A percentile compares a stretch with the other conserved stretches of the same genome.
Evolutionary conservation across 2,888 invertebrate genomes (phyloP).

Genomic region (Bursaphelenchus okinawaensis): DNA sequence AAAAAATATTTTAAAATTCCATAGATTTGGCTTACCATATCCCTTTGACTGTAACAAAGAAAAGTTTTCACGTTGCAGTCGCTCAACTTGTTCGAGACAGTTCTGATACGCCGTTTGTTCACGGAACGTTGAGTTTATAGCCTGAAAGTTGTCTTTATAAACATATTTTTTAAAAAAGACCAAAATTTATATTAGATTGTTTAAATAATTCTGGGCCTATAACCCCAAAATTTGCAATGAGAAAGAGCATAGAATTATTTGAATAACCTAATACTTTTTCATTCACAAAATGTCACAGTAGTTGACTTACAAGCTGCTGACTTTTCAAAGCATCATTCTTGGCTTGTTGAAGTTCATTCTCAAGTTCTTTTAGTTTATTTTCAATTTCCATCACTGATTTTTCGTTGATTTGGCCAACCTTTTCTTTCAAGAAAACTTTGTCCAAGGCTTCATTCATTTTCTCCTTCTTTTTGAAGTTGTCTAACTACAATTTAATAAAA

Average conservation of each 20-base stretch:
- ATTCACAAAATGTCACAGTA: too few relatives aligned
- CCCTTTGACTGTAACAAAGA: conserved; percentile 33
- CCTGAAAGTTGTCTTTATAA: conserved; percentile 24
- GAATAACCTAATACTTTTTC: too few relatives aligned
- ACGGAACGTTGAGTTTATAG: conserved; percentile 33
- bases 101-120: conserved; percentile 44
- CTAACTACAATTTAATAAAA: conserved; percentile 26
- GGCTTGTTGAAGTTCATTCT: conserved; percentile 36
- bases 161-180: too few relatives aligned
- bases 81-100: conserved; percentile 51
- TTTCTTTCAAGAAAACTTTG: conserved; percentile 34
- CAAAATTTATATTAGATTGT: too few relatives aligned
- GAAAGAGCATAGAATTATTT: conserved; percentile 23
- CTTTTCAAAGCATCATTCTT: conserved; percentile 38
- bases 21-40: conserved; percentile 4
- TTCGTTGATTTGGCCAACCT: conserved; percentile 27
- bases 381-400: conserved; percentile 34
- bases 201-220: too few relatives aligned
- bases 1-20: too few relatives aligned
- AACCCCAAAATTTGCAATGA: background rate
- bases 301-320: conserved; percentile 42
- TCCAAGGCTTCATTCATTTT: conserved; percentile 45
- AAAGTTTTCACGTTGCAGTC: conserved; percentile 51
- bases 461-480: conserved; percentile 30
- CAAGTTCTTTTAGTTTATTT: conserved; percentile 36